phyloP scores from a whole-genome alignment of 2,113 vertebrate species.

The Thinocorus orbignyianus region DNA sequence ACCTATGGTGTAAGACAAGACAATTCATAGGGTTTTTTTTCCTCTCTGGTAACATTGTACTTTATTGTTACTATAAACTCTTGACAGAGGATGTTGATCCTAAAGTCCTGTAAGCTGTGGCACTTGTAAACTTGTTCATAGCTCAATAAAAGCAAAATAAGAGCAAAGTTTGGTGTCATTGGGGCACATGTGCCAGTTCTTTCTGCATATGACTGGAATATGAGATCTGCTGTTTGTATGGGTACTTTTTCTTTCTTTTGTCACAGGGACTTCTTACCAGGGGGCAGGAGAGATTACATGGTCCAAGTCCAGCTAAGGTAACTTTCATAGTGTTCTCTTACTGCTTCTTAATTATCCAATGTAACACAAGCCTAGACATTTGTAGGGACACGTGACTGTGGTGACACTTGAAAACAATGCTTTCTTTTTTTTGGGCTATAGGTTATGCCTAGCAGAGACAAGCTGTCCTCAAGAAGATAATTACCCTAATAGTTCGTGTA shows the following conservation, averaged over 20 bases:
- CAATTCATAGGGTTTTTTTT: not conserved
- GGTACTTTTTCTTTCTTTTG: not conserved
- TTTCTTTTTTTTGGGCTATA: conserved; percentile 51
- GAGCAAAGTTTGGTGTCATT: not conserved
- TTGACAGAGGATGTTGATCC: not conserved
- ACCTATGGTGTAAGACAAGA: not conserved
- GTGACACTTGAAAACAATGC: not conserved
- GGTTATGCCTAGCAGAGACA: conserved; percentile 95
- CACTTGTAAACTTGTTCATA: not conserved
- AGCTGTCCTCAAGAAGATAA: conserved; percentile 98
- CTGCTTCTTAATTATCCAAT: not conserved
- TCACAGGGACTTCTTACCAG: conserved; percentile 91
- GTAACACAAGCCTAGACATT: not conserved
- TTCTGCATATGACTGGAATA: not conserved
- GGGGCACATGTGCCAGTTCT: not conserved
- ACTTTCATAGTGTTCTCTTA: not conserved
- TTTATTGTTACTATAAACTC: not conserved
- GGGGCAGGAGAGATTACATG: conserved; percentile 93
- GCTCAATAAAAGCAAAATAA: not conserved
- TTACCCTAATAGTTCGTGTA: conserved; percentile 93
- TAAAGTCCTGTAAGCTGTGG: not conserved
- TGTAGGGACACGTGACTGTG: not conserved
- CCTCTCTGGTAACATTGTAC: not conserved
- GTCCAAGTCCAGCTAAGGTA: conserved; percentile 96
- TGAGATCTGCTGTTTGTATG: not conserved